Evolutionary conservation across 1,140 invertebrate species (phyloP), one percentile per base, ranked within the genome.

Genomic region (Drosophila cardini): DNA sequence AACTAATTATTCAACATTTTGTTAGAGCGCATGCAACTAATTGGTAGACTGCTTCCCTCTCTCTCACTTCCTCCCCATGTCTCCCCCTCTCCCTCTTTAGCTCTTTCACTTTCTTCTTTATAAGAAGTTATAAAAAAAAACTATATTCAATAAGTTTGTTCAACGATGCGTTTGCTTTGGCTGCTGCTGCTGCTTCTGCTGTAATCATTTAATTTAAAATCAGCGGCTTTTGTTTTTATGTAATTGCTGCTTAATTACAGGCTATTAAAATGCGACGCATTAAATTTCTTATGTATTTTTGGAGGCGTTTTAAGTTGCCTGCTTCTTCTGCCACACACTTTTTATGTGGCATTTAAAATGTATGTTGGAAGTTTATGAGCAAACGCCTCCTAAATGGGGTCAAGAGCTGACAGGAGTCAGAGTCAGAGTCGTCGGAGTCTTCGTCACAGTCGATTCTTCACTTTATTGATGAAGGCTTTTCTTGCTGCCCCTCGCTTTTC

Each of bases 1-100:
- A 72, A 67, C 70, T 74, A 87, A 87, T 87, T 87, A 89, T 89
- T 65, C 67, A 89, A 87, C 80, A 84, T 78, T 87, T 89, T 87
- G 80, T 80, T 84, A 57, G 36, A 68, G 77, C 76, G 76, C 78
- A 75, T 79, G 83, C 72, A 87, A 83, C 76, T 89, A 87, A 87
- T 83, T 52, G 79, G n/a, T 10, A 16, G 9, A 11, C 46, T 38
- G 21, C 52, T 58, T 58, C 61, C 48, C 15, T 16, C 26, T 36
- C 64, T 64, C 18, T 38, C 36, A n/a, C 53, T 61, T 55, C 74
- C 32, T 43, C 45, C 5, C 18, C 6, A 7, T 10, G 6, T 13
- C 30, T 36, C 2, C 10, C 32, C 50, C 60, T 56, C 50, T 36
- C 2, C 10, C 32, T 50, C 60, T 56, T 43, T 68, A n/a, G 18